These are phyloP conservation scores for Agrochola lychnidis DNA, from an alignment of 2,888 invertebrate genomes.

Conservation along the genomic window DNA sequence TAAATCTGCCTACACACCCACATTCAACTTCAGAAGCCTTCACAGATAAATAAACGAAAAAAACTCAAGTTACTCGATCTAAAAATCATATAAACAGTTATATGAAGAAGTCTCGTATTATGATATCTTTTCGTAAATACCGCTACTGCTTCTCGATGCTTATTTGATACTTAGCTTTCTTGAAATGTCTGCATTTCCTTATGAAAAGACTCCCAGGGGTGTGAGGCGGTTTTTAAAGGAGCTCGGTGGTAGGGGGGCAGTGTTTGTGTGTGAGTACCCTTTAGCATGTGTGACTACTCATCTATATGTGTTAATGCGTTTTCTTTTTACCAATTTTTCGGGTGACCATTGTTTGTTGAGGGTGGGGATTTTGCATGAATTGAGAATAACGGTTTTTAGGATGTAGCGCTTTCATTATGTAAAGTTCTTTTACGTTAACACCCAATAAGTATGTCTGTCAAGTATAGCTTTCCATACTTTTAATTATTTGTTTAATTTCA, in stretches of 20 bases:
- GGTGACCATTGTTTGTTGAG: slow-evolving; percentile 73
- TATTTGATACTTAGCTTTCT: slow-evolving; percentile 89
- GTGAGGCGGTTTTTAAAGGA: slow-evolving; percentile 84
- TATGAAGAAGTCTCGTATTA: slow-evolving; percentile 71
- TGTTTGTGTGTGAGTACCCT: slow-evolving; percentile 76
- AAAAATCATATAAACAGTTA: slow-evolving; percentile 64
- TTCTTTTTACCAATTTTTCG: slow-evolving; percentile 90
- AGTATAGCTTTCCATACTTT: neutral
- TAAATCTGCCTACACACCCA: slow-evolving; percentile 42
- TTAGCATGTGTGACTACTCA: slow-evolving; percentile 86
- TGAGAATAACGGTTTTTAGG: neutral
- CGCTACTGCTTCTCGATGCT: slow-evolving; percentile 82
- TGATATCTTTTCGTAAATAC: slow-evolving; percentile 82
- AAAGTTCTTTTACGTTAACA: neutral
- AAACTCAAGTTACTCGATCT: slow-evolving; percentile 32
- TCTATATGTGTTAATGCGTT: slow-evolving; percentile 91
- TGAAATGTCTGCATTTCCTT: slow-evolving; percentile 91
- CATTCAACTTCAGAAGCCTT: slow-evolving; percentile 15
- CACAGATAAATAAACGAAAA: slow-evolving; percentile 29
- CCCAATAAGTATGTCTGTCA: neutral
- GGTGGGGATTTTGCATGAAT: slow-evolving; percentile 40
- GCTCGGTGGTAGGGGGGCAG: slow-evolving; percentile 70
- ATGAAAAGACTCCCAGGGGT: slow-evolving; percentile 87
- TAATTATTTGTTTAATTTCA: neutral
- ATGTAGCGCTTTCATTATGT: neutral